Evolutionary conservation across 2,888 invertebrate genomes (phyloP).

Genomic region (Drosophila stalkeri): DNA sequence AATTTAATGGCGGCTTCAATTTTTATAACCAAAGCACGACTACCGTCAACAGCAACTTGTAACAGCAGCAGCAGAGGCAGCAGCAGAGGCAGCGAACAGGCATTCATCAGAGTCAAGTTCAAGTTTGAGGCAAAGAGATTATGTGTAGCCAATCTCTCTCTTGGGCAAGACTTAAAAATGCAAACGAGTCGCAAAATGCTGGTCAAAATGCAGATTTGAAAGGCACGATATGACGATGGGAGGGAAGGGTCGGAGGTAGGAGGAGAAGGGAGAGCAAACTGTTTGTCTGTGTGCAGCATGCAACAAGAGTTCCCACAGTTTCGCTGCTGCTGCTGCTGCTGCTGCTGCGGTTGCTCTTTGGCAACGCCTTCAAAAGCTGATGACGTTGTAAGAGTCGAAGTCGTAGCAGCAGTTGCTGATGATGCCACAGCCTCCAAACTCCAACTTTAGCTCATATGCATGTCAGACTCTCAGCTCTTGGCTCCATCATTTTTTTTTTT

Average conservation of each 20-base stretch:
- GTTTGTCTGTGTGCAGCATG: conserved; percentile 72
- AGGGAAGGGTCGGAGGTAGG: neutral
- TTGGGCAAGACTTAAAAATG: conserved; percentile 55
- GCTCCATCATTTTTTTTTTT: conserved; percentile 4
- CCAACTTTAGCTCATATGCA: conserved; percentile 58
- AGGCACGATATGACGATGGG: conserved; percentile 67
- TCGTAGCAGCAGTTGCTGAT: conserved; percentile 51
- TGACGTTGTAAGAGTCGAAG: conserved; percentile 71
- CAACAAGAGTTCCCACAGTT: conserved; percentile 79
- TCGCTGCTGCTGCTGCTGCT: conserved; percentile 53
- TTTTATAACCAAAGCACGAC: conserved; percentile 81
- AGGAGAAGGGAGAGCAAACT: conserved; percentile 6
- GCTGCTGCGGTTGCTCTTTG: conserved; percentile 75
- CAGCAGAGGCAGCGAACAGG: conserved; percentile 5
- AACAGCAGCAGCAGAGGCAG: neutral
- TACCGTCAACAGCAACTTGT: conserved; percentile 57
- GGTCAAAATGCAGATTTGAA: conserved; percentile 77
- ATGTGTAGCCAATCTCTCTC: conserved; percentile 66
- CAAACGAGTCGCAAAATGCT: conserved; percentile 67
- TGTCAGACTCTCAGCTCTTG: conserved; percentile 35
- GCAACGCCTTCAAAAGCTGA: conserved; percentile 79
- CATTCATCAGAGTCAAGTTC: conserved; percentile 59
- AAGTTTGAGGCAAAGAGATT: conserved; percentile 61
- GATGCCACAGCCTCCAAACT: conserved; percentile 46
- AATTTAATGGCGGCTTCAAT: conserved; percentile 81